phyloP scores from a whole-genome alignment of 2,797 vertebrate genomes.

The Enteromius afrohamiltoni region DNA sequence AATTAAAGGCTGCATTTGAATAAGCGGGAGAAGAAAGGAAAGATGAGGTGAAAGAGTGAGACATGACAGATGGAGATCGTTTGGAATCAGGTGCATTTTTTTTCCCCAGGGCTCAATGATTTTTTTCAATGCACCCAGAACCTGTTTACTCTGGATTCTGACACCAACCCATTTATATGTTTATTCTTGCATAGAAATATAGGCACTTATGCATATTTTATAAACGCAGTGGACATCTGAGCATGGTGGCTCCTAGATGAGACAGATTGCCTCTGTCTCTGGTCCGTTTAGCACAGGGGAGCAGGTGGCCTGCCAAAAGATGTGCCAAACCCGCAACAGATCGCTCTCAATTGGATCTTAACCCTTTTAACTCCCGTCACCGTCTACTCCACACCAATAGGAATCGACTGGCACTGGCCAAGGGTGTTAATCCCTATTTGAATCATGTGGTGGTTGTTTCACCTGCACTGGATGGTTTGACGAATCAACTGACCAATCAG shows the following conservation, averaged over 20 bases:
- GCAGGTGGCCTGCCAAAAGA: slow-evolving; percentile 24
- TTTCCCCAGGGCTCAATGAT: slow-evolving; percentile 37
- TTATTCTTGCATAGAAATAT: slow-evolving; percentile 31
- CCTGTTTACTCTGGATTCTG: slow-evolving; percentile 6
- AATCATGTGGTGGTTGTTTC: slow-evolving; percentile 15
- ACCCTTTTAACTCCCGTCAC: slow-evolving; percentile 32
- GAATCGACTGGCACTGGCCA: slow-evolving; percentile 15
- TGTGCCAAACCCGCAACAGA: slow-evolving; percentile 35
- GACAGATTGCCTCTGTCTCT: slow-evolving; percentile 30
- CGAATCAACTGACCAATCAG: slow-evolving; percentile 5
- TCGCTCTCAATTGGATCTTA: slow-evolving; percentile 13
- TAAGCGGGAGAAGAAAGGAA: slow-evolving; percentile 5
- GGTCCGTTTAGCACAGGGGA: slow-evolving; percentile 4
- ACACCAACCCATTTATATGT: slow-evolving; percentile 29
- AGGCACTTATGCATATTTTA: slow-evolving; percentile 41
- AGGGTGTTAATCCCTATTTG: slow-evolving; percentile 33
- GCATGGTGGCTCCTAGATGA: slow-evolving; percentile 10
- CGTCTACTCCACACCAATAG: slow-evolving; percentile 12
- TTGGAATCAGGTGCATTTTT: slow-evolving; percentile 41
- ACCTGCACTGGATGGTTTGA: neutral
- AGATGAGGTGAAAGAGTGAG: slow-evolving; percentile 42
- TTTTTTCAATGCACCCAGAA: slow-evolving; percentile 42
- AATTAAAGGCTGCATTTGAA: slow-evolving; percentile 4
- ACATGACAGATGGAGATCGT: slow-evolving; percentile 46
- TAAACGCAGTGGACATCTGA: slow-evolving; percentile 27